phyloP scores from a whole-genome alignment of 2,888 invertebrate genomes.

The Spialia ferax region DNA sequence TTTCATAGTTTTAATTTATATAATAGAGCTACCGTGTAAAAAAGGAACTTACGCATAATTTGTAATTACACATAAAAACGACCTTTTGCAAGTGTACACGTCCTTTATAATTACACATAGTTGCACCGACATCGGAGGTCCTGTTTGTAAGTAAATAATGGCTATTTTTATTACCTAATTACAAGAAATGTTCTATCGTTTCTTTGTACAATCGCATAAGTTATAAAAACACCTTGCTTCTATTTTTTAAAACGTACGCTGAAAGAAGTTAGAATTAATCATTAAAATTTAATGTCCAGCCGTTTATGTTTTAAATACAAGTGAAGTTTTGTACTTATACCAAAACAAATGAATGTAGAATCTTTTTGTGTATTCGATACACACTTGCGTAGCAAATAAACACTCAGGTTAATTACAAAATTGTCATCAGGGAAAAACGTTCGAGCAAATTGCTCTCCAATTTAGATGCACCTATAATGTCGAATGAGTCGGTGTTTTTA shows the following conservation, averaged over 20 bases:
- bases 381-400: constrained; percentile 55
- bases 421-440: constrained; percentile 67
- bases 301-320: constrained; percentile 26
- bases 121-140: constrained; percentile 46
- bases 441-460: constrained; percentile 67
- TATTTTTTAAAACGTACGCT: constrained; percentile 32
- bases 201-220: constrained; percentile 39
- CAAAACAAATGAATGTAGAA: constrained; percentile 2
- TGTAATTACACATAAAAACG: constrained; percentile 64
- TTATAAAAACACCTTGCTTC: constrained; percentile 42
- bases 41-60: constrained; percentile 67
- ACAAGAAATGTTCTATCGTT: constrained; percentile 41
- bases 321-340: constrained; percentile 7
- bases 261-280: constrained; percentile 36
- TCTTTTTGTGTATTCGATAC: constrained; percentile 2
- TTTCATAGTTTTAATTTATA: constrained; percentile 68
- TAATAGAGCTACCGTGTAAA: constrained; percentile 64
- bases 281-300: constrained; percentile 34
- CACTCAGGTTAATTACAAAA: constrained; percentile 69
- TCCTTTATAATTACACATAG: constrained; percentile 60
- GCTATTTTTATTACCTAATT: constrained; percentile 45
- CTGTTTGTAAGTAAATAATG: constrained; percentile 47
- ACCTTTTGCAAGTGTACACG: constrained; percentile 64
- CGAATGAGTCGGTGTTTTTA: constrained; percentile 59
- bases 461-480: constrained; percentile 75